Conservation (phyloP, 1,140 invertebrate species). For the Trinorchestia longiramus region DNA sequence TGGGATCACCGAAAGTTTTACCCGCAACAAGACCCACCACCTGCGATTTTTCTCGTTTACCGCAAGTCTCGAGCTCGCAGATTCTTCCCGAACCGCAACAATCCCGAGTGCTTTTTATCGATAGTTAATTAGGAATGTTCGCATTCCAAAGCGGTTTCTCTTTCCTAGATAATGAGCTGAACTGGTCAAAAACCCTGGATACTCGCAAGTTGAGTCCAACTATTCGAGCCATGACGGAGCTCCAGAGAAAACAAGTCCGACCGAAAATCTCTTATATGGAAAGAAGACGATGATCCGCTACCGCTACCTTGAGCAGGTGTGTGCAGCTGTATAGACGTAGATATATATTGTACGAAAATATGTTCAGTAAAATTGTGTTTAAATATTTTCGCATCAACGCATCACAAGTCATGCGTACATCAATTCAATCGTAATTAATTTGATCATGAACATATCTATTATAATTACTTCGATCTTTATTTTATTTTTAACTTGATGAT, state of each 20-base stretch:
- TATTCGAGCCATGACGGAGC: conserved; percentile 41
- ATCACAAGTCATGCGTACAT: neutral
- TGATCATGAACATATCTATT: neutral
- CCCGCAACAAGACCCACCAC: neutral
- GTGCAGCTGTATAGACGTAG: neutral
- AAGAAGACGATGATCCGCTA: conserved; percentile 25
- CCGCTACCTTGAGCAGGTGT: conserved; percentile 20
- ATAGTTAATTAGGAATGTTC: conserved; percentile 44
- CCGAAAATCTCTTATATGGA: neutral
- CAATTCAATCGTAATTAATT: neutral
- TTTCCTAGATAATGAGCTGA: conserved; percentile 36
- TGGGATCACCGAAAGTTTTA: neutral
- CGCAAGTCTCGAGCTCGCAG: neutral
- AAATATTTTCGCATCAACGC: neutral
- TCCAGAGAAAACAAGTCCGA: neutral
- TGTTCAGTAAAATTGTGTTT: neutral
- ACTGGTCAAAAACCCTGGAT: conserved; percentile 50
- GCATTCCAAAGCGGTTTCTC: conserved; percentile 46
- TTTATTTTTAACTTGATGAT: neutral
- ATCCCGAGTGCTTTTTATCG: conserved; percentile 28
- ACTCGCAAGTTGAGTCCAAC: conserved; percentile 28
- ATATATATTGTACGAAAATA: neutral
- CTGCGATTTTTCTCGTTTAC: conserved; percentile 38
- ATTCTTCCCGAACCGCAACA: conserved; percentile 33
- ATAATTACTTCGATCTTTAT: neutral